Percentiles rank a stretch among this genome's conserved stretches.
These are phyloP conservation scores for Danio kyathit DNA, from an alignment of 2,797 vertebrate genomes.

Conservation along the genomic window DNA sequence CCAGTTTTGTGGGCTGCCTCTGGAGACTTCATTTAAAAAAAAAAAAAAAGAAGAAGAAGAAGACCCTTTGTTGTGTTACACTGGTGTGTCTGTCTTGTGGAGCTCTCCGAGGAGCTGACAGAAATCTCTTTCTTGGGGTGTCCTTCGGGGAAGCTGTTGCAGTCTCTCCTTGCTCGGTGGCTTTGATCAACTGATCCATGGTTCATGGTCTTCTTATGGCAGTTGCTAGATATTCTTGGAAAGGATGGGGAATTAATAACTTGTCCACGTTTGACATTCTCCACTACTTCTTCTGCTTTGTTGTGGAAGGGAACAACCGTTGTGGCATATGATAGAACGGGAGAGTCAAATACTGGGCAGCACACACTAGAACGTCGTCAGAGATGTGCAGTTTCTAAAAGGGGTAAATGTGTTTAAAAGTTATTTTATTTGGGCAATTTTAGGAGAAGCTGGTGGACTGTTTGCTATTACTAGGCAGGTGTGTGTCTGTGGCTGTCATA, in stretches of 20 bases:
- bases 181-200: slow-evolving; percentile 22
- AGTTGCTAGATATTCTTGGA: slow-evolving; percentile 19
- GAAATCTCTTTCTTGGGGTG: slow-evolving; percentile 7
- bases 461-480: background rate
- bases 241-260: slow-evolving; percentile 29
- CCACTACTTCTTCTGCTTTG: slow-evolving; percentile 6
- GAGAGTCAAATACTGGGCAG: background rate
- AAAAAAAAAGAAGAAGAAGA: too few species aligned
- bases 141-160: background rate
- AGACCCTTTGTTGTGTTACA: slow-evolving; percentile 5
- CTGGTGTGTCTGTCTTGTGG: slow-evolving; percentile 7
- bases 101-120: slow-evolving; percentile 37
- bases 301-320: background rate
- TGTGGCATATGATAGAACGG: background rate
- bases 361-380: background rate
- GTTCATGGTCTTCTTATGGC: background rate
- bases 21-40: slow-evolving; percentile 27
- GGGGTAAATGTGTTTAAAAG: background rate
- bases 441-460: background rate
- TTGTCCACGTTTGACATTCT: slow-evolving; percentile 8
- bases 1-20: background rate
- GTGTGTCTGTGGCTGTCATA: background rate
- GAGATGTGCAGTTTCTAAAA: background rate
- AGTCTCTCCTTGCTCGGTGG: background rate
- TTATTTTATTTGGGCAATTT: background rate